Conservation (phyloP, 1,140 invertebrate species). For the Onthophagus taurus region DNA sequence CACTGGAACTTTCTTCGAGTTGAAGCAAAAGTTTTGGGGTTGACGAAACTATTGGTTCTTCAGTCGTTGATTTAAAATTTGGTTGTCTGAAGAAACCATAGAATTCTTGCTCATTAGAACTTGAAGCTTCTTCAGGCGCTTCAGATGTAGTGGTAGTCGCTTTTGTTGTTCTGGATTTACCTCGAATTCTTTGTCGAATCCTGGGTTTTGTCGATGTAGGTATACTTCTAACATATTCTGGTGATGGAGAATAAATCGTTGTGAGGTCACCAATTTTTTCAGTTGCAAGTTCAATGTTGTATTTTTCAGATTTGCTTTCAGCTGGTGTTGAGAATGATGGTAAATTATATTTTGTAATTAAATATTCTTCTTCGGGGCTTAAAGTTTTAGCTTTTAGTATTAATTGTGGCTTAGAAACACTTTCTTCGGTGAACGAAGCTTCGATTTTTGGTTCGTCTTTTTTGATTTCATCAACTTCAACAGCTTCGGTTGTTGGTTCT, state of each 20-base stretch:
- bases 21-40: not conserved
- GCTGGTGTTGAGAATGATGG: not conserved
- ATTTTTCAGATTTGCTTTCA: too few species aligned
- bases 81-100: slow-evolving; percentile 35
- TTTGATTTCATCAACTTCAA: slow-evolving; percentile 7
- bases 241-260: too few species aligned
- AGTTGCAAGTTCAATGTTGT: not conserved
- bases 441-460: slow-evolving; percentile 7
- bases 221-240: slow-evolving; percentile 15
- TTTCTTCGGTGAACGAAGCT: slow-evolving; percentile 13
- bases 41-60: not conserved
- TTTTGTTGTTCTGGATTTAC: slow-evolving; percentile 33
- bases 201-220: not conserved
- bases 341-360: slow-evolving; percentile 9
- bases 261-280: slow-evolving; percentile 12
- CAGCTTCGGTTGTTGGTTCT: slow-evolving; percentile 14
- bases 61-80: slow-evolving; percentile 23
- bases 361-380: slow-evolving; percentile 11
- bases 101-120: slow-evolving; percentile 28
- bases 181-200: slow-evolving; percentile 18
- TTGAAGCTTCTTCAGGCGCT: slow-evolving; percentile 5
- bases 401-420: slow-evolving; percentile 14
- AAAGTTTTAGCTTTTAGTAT: slow-evolving; percentile 5
- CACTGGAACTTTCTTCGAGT: slow-evolving; percentile 1
- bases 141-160: slow-evolving; percentile 17